Conservation (phyloP, 2,797 vertebrate species). For the Peromyscus eremicus region DNA sequence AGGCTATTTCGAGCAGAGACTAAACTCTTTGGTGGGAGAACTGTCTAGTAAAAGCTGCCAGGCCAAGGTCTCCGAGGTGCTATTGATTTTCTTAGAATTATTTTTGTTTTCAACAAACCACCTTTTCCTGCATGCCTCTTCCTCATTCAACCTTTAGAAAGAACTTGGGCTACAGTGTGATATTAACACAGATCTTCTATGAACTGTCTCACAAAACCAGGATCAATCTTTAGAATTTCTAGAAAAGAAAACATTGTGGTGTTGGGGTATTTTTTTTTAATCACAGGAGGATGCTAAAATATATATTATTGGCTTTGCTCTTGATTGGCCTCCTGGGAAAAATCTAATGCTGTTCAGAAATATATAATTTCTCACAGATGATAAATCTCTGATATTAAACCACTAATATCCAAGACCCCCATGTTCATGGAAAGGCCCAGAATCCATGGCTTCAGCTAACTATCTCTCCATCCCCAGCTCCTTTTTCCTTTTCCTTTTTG, state of each 20-base stretch:
- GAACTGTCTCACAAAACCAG: constrained; percentile 19
- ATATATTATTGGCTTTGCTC: constrained; percentile 24
- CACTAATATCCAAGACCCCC: background rate
- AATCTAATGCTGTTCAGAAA: constrained; percentile 23
- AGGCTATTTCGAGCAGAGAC: constrained; percentile 2
- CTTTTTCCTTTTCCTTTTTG: background rate
- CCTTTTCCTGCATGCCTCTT: constrained; percentile 62
- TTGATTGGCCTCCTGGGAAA: constrained; percentile 33
- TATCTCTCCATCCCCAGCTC: background rate
- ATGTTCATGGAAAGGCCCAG: background rate
- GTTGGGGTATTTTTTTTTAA: background rate
- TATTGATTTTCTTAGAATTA: constrained; percentile 71
- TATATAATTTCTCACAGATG: constrained; percentile 2
- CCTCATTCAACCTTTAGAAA: constrained; percentile 52
- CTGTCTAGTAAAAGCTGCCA: constrained; percentile 7
- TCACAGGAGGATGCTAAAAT: background rate
- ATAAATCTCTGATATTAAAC: constrained; percentile 26
- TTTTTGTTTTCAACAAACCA: constrained; percentile 67
- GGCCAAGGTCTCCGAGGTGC: background rate
- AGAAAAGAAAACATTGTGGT: constrained; percentile 28
- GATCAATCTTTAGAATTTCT: constrained; percentile 52
- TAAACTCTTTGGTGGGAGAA: background rate
- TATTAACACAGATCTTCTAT: constrained; percentile 30
- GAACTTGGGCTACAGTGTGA: constrained; percentile 23
- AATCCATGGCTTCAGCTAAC: background rate